Base-by-base conservation (phyloP, 2,113 vertebrate species). In the Brachypodius melanocephalos region DNA sequence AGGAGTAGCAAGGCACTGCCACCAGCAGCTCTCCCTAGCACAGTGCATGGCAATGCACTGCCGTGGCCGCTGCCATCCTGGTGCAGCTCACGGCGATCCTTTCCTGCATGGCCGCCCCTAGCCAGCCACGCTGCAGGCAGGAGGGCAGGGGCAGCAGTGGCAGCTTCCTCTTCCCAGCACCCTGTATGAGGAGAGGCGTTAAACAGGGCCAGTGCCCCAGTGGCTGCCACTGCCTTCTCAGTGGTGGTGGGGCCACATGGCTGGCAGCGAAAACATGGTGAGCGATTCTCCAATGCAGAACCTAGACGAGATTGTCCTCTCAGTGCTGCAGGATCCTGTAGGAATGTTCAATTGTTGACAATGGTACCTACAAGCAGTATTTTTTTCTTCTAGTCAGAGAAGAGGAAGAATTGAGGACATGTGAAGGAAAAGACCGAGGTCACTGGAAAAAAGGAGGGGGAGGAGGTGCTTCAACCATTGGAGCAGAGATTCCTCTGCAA, bases 161-260 rank as follows among this genome's bases (percentile, higher is more conserved):
- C 4, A 4, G 36, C 16, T 42, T 54, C 36, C 8, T 29, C 16
- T 72, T 54, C 36, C 12, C 0, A 2, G 21, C 1, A 3, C 29
- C 49, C 11, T 1, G 0, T 13, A 18, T 54, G 36, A 72, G 11
- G 11, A 40, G 21, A 42, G 36, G 16, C 2, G 0, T 55, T 26
- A 43, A 55, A 43, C 17, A n/a, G 38, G 12, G 10, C 34, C 19
- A 51, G 19, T 4, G 2, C n/a, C 1, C 1, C 10, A 21, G 48
- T 2, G 0, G 69, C 69, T 31, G 16, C 36, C 21, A 10, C 17
- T 42, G 29, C 38, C 29, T 1, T 2, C 21, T 14, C 3, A 1
- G 15, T 25, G 68, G 29, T 0, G 2, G 29, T 18, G 17, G 69
- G 51, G 12, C 38, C 4, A 5, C 51, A 3, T n/a, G 51, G 31